Percentiles rank a stretch among this genome's conserved stretches.
Evolutionary conservation across 2,797 vertebrate genomes (phyloP).

Genomic region (Caiman crocodilus): DNA sequence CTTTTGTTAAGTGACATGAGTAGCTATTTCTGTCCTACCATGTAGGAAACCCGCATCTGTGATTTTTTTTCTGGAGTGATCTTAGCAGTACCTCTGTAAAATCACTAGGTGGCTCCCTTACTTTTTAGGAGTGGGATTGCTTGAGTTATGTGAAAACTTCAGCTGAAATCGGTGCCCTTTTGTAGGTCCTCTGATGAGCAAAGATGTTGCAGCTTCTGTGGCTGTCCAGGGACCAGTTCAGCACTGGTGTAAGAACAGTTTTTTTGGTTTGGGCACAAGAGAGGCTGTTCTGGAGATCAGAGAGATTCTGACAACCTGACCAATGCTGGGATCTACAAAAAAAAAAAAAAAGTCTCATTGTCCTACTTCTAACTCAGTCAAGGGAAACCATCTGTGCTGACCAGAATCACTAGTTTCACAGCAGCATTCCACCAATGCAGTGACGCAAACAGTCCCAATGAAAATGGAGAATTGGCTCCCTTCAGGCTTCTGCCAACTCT

Average conservation of each 20-base stretch:
- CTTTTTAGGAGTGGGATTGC: background rate
- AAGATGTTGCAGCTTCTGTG: conserved; percentile 4
- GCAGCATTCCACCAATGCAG: background rate
- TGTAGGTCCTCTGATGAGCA: background rate
- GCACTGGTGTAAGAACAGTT: background rate
- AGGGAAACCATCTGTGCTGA: background rate
- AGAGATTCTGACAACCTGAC: background rate
- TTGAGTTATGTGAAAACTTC: fast-evolving
- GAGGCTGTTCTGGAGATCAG: background rate
- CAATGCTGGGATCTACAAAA: background rate
- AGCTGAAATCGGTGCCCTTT: background rate
- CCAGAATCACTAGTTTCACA: background rate
- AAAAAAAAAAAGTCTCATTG: fast-evolving
- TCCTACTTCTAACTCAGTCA: background rate
- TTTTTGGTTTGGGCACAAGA: background rate
- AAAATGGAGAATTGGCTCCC: background rate
- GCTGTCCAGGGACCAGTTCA: background rate
- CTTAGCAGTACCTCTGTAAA: conserved; percentile 39
- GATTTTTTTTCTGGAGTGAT: fast-evolving
- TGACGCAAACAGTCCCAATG: background rate
- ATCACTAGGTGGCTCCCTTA: conserved; percentile 74
- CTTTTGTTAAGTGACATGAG: background rate
- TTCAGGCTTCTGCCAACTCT: background rate
- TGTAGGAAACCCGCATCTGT: fast-evolving
- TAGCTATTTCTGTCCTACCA: background rate